Evolutionary conservation across 2,888 invertebrate genomes (phyloP).

Genomic region (Stenurella melanura): DNA sequence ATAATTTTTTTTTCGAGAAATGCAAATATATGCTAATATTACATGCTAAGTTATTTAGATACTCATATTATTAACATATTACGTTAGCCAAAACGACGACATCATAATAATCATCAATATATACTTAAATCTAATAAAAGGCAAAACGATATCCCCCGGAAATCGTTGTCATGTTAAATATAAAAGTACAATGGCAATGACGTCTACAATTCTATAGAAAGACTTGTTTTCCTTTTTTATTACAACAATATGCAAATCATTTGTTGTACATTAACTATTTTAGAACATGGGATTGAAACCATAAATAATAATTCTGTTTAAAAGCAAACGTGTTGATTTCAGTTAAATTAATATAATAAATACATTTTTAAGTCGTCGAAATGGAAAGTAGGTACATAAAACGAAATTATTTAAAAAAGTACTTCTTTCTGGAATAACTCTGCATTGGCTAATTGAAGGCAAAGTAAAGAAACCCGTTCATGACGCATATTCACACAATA

Average conservation of each 20-base stretch:
- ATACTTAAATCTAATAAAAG: neutral
- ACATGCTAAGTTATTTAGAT: too few relatives aligned
- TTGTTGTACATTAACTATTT: neutral
- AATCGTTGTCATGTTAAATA: constrained; percentile 7
- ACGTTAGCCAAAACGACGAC: neutral
- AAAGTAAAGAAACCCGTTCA: neutral
- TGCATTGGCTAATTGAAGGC: neutral
- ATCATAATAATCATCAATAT: neutral
- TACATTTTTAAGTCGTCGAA: neutral
- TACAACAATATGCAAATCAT: neutral
- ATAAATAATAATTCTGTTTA: neutral
- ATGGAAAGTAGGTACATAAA: neutral
- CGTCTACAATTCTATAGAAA: constrained; percentile 10
- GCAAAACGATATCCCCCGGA: constrained; percentile 22
- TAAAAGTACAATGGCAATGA: constrained; percentile 4
- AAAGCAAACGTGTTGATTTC: neutral
- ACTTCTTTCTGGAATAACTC: neutral
- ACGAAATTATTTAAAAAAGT: neutral
- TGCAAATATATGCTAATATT: too few relatives aligned
- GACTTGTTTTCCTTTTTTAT: constrained; percentile 5
- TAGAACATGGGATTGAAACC: neutral
- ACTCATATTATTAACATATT: neutral
- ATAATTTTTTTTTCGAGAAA: too few relatives aligned
- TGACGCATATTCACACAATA: too few relatives aligned
- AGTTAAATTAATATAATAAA: neutral